Base-by-base conservation (phyloP, 2,888 invertebrate genomes). In the Notodonta dromedarius region DNA sequence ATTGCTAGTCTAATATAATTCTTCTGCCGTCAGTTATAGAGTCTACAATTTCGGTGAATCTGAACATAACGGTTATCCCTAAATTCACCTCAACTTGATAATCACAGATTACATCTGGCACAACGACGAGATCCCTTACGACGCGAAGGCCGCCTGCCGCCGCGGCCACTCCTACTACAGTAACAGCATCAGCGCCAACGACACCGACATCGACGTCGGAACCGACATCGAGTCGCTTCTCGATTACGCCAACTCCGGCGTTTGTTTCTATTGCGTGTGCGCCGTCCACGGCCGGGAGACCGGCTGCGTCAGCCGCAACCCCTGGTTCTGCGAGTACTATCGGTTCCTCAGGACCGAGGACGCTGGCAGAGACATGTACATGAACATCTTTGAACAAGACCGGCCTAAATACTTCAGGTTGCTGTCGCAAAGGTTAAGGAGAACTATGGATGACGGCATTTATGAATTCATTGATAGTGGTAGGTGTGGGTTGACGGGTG, bases 21-120 rank as follows among this genome's bases (percentile, higher is more conserved):
- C 2, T 42, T 9, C 42, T 9, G 8, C 9, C 42, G 9, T 42
- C 11, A 12, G 9, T 9, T 9, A 11, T 42, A 42, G n/a, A n/a
- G 4, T 11, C 4, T 42, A 4, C 42, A 42, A 44, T 46, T n/a
- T 46, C 1, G 2, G 46, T 46, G 5, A n/a, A n/a, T 4, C 5
- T n/a, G 4, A n/a, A n/a, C n/a, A 46, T 44, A 44, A 40, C 9
- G 8, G 44, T 5, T 46, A 46, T 46, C 46, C 11, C 16, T 59
- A 44, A 61, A 56, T 12, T 63, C 32, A 16, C 54, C 13, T 53
- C 53, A 50, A 42, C 13, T 46, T 8, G 12, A 11, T 42, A 55
- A 69, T 57, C 64, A 56, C 85, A 91, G 92, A 93, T 85, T 86
- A 86, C 70, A 72, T 92, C 57, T 92, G 90, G 90, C 90, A 91